Percentiles rank a stretch among this genome's conserved stretches.
phyloP scores from a whole-genome alignment of 1,140 invertebrate species.

The Calosoma granatense region DNA sequence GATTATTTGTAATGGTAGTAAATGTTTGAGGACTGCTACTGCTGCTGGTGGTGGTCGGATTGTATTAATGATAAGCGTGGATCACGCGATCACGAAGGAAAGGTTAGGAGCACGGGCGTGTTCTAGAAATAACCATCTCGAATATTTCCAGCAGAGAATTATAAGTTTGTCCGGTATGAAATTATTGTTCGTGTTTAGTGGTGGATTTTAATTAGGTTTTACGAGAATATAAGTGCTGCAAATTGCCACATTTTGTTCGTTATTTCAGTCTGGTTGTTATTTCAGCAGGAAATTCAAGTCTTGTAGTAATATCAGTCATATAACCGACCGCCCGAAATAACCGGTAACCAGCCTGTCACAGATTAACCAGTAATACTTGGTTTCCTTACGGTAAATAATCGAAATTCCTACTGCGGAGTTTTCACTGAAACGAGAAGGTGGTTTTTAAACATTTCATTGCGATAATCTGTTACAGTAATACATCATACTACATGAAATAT shows the following conservation, averaged over 20 bases:
- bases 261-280: neutral
- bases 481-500: no score
- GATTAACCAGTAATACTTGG: no score
- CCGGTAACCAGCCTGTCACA: no score
- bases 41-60: neutral
- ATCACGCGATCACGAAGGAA: neutral
- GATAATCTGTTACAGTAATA: no score
- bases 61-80: neutral
- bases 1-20: no score
- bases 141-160: neutral
- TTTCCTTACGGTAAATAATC: no score
- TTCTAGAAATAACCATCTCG: neutral
- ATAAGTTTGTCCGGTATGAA: neutral
- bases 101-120: neutral
- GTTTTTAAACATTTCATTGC: no score
- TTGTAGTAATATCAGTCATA: no score
- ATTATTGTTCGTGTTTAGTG: neutral
- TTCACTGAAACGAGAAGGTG: no score
- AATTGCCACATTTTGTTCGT: neutral
- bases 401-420: no score
- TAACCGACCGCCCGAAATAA: no score
- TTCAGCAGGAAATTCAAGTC: neutral
- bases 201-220: neutral
- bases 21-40: no score
- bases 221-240: neutral